Evolutionary conservation across 1,140 invertebrate genomes (phyloP), one percentile per base, ranked within the genome.

Genomic region (Sitodiplosis mosellana): DNA sequence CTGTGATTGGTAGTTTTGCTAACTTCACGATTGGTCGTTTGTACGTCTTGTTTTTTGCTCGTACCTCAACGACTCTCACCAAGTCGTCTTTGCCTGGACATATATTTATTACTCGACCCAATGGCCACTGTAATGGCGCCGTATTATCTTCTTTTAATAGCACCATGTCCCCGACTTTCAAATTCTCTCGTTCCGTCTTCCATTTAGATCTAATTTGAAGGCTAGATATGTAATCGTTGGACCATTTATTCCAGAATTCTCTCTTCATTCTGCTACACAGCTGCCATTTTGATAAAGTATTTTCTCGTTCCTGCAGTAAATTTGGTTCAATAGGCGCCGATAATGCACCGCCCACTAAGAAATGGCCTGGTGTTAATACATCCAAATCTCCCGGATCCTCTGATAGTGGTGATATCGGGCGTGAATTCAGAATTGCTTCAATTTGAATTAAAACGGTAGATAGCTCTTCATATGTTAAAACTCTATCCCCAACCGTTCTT

Each of bases 391-490:
- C 17, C 14, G 27, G 20, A 45, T 45, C 20, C 3, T 45, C 43
- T 5, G 21, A 22, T 2, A 45, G 10, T 22, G 20, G 11, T n/a
- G 8, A 45, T n/a, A 45, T 7, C 15, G 56, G 55, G 33, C 58
- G 47, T 12, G 55, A 57, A 48, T 60, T 61, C 5, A 63, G 44
- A 10, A 54, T 48, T 2, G 52, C 51, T 52, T 60, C 59, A 19
- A 59, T 55, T 50, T 59, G 53, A 36, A 38, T 42, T 2, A 57
- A 43, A 8, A 55, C 12, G 10, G 54, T 58, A 14, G 48, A 49
- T 27, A 57, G 47, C 49, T 62, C 51, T 44, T 60, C 54, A 43
- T 48, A 58, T 12, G 58, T 61, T 8, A 60, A 45, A 6, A 34
- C 43, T 33, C 22, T 17, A n/a, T 54, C 50, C 2, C 51, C 50